Conservation (phyloP, 1,140 invertebrate genomes). For the Tribolium madens region DNA sequence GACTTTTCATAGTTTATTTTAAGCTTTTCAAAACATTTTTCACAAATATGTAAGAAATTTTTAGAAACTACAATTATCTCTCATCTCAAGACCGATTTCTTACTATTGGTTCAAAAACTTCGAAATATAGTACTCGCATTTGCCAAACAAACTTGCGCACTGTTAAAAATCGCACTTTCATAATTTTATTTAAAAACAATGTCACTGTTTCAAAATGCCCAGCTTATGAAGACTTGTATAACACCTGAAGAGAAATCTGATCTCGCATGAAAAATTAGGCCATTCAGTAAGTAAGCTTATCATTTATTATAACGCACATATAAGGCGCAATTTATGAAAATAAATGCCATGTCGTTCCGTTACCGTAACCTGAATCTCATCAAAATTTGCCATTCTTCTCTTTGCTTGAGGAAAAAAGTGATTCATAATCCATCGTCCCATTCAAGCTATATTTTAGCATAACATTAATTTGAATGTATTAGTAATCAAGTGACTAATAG, state of each 20-base stretch:
- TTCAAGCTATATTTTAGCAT: conserved; percentile 7
- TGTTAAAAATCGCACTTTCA: not conserved
- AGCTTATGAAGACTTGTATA: not conserved
- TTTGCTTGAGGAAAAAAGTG: not conserved
- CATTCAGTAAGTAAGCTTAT: not conserved
- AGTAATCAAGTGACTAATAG: conserved; percentile 14
- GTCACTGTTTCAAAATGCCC: not conserved
- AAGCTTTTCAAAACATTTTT: too few relatives aligned
- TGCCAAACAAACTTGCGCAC: too few relatives aligned
- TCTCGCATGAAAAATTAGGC: not conserved
- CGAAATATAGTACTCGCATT: too few relatives aligned
- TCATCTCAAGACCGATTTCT: too few relatives aligned
- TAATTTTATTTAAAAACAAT: not conserved
- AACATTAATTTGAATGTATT: conserved; percentile 21
- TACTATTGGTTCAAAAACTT: too few relatives aligned
- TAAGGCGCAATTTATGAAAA: not conserved
- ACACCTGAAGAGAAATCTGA: not conserved
- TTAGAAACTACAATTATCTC: too few relatives aligned
- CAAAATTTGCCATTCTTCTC: conserved; percentile 10
- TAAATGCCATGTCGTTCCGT: not conserved
- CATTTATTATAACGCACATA: not conserved
- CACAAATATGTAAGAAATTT: too few relatives aligned
- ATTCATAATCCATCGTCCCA: conserved; percentile 30
- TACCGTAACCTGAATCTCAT: conserved; percentile 3
- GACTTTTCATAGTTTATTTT: too few relatives aligned